Evolutionary conservation across 1,140 invertebrate species (phyloP).

Genomic region (Drosophila funebris): DNA sequence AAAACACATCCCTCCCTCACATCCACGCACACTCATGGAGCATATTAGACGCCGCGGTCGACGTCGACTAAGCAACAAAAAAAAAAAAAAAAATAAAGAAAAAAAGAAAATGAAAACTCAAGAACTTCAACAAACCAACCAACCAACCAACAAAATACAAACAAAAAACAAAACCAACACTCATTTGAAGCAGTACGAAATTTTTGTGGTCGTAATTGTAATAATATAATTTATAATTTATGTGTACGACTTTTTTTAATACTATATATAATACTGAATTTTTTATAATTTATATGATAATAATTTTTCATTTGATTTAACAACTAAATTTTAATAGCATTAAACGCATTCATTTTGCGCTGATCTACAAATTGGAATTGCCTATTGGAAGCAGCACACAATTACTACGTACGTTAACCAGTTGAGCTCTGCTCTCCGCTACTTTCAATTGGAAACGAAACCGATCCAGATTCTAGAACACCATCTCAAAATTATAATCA

Average conservation of each 20-base stretch:
- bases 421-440: not conserved
- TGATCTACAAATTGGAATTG: conserved; percentile 19
- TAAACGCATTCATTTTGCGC: conserved; percentile 24
- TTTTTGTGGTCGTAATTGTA: conserved; percentile 80
- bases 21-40: conserved; percentile 34
- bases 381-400: too few species aligned
- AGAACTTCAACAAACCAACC: too few species aligned
- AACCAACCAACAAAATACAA: conserved; percentile 33
- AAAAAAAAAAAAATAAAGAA: conserved; percentile 33
- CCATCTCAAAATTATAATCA: conserved; percentile 80
- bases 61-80: conserved; percentile 28
- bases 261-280: conserved; percentile 79
- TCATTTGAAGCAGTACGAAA: conserved; percentile 74
- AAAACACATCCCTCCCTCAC: conserved; percentile 18
- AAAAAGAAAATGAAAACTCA: too few species aligned
- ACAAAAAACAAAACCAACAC: conserved; percentile 42
- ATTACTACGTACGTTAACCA: not conserved
- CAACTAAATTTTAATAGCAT: conserved; percentile 56
- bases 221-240: conserved; percentile 83
- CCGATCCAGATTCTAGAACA: conserved; percentile 32
- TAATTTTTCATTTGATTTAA: conserved; percentile 74
- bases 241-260: conserved; percentile 76
- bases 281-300: conserved; percentile 80
- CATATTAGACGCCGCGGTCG: conserved; percentile 13
- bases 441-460: conserved; percentile 12